Evolutionary conservation across 2,113 vertebrate genomes (phyloP), one percentile per base, ranked within the genome.

Genomic region (Periophthalmus modestus): DNA sequence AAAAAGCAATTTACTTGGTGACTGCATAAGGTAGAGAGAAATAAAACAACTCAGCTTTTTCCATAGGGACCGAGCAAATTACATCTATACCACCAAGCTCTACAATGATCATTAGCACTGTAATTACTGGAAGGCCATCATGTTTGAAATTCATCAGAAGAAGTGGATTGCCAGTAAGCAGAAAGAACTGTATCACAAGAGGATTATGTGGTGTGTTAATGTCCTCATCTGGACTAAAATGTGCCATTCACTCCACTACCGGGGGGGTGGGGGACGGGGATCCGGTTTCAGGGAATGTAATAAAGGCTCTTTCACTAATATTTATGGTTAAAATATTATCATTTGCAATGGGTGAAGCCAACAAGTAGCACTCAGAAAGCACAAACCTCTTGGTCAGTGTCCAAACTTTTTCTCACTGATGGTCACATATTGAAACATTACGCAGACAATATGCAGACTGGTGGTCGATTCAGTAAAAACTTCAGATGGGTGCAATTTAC

Each of bases 21-120:
- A 55, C 75, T 84, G 81, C 72, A 65, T 77, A 43, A 82, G 79
- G 68, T 79, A 71, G 72, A 83, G 78, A 86, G 34, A 21, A 83
- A 83, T 77, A 84, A 82, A 85, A 82, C 62, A 76, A 78, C 70
- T 80, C 66, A 57, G 74, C 70, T 15, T 21, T 80, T 43, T 66
- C 23, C 65, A 24, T 59, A 71, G 81, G 85, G 81, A 82, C 74
- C 77, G 59, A 82, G 79, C 57, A 79, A 78, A 89, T 85, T 83
- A 85, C 80, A 84, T 55, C 82, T 77, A 59, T 59, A 85, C 76
- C 28, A 65, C 52, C 79, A 84, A 75, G 72, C 83, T 85, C 69
- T 83, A 83, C 75, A 87, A 89, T 81, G 69, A 84, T 87, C 88
- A 89, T 91, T 90, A 88, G 82, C 52, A 36, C 75, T 71, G 69